Conservation (phyloP, 2,888 invertebrate species). For the Apodemia duryi region DNA sequence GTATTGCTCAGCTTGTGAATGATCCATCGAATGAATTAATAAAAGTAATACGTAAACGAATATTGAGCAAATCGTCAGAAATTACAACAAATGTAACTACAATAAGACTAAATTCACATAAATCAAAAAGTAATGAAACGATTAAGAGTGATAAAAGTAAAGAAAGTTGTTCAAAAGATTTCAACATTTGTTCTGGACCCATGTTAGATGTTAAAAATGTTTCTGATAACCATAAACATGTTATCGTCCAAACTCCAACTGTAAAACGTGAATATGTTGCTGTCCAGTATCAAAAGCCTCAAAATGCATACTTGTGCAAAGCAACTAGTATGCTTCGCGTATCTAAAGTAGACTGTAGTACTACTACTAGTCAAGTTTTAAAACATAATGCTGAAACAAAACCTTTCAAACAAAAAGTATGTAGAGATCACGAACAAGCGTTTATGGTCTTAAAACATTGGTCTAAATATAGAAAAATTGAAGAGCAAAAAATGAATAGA, state of each 20-base stretch:
- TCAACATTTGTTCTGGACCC: no score
- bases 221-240: slow-evolving; percentile 25
- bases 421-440: slow-evolving; percentile 44
- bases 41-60: slow-evolving; percentile 39
- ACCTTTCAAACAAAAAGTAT: slow-evolving; percentile 38
- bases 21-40: slow-evolving; percentile 52
- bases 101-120: slow-evolving; percentile 20
- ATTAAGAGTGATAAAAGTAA: background rate
- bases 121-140: background rate
- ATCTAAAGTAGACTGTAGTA: slow-evolving; percentile 35
- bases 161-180: background rate
- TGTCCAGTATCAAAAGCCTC: slow-evolving; percentile 39
- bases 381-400: slow-evolving; percentile 41
- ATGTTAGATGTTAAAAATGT: slow-evolving; percentile 1
- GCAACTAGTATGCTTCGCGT: slow-evolving; percentile 40
- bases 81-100: slow-evolving; percentile 16
- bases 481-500: slow-evolving; percentile 20
- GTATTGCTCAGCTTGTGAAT: slow-evolving; percentile 50
- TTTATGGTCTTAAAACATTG: slow-evolving; percentile 41
- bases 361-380: slow-evolving; percentile 29
- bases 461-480: slow-evolving; percentile 27
- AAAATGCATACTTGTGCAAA: slow-evolving; percentile 34
- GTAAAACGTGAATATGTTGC: slow-evolving; percentile 35
- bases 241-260: slow-evolving; percentile 41
- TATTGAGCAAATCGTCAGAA: slow-evolving; percentile 29